Evolutionary conservation across 2,888 invertebrate species (phyloP).

Genomic region (Pollenia griseotomentosa): DNA sequence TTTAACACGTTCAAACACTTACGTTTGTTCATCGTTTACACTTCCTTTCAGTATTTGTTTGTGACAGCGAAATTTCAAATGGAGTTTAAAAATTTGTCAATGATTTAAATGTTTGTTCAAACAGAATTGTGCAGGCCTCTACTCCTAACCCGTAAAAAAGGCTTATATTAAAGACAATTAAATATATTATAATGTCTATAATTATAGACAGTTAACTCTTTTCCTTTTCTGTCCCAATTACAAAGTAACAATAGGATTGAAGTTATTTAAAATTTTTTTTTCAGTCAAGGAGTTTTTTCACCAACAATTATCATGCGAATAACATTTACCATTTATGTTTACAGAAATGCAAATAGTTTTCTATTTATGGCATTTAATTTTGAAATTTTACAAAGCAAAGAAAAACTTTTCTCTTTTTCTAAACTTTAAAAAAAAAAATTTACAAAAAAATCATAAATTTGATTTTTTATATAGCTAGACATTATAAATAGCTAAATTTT

Average conservation of each 20-base stretch:
- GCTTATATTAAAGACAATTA: too few relatives aligned
- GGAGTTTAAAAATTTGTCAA: too few relatives aligned
- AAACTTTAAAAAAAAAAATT: background rate
- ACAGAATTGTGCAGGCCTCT: too few relatives aligned
- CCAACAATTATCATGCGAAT: background rate
- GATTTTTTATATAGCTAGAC: too few relatives aligned
- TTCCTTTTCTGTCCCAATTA: background rate
- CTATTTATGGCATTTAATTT: background rate
- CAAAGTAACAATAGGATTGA: background rate
- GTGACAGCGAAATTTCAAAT: too few relatives aligned
- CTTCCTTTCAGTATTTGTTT: too few relatives aligned
- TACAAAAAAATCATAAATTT: background rate
- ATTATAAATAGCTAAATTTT: too few relatives aligned
- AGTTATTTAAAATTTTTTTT: constrained; percentile 11
- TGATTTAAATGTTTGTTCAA: too few relatives aligned
- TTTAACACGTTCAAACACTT: too few relatives aligned
- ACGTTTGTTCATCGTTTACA: too few relatives aligned
- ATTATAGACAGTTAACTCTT: background rate
- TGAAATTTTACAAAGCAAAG: background rate
- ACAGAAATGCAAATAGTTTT: constrained; percentile 13
- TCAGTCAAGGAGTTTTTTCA: background rate
- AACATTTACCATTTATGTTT: constrained; percentile 10
- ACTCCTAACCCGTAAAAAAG: too few relatives aligned
- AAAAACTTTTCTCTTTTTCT: background rate
- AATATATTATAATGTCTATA: too few relatives aligned